A percentile compares a stretch with the other conserved stretches of the same genome.
Conservation (phyloP, 2,113 vertebrate species). For the Clarias macrocephalus region DNA sequence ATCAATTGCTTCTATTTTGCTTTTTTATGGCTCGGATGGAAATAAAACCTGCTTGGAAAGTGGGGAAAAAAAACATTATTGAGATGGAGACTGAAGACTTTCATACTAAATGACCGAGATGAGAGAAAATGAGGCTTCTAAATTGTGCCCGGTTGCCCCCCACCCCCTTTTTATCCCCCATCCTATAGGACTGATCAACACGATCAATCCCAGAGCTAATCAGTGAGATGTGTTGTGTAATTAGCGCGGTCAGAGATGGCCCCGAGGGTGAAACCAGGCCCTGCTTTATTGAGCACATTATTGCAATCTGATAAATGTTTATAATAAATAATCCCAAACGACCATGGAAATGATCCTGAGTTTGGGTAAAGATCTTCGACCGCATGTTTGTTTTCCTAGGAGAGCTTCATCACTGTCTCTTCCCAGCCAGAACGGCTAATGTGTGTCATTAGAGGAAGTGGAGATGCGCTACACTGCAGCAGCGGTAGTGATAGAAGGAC, state of each 20-base stretch:
- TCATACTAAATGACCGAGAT: constrained; percentile 7
- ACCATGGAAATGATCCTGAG: not conserved
- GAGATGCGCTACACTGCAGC: not conserved
- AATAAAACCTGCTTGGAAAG: not conserved
- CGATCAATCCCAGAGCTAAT: constrained; percentile 45
- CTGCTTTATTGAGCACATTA: constrained; percentile 33
- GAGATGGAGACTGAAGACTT: not conserved
- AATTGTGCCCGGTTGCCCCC: constrained; percentile 24
- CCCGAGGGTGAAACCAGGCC: constrained; percentile 8
- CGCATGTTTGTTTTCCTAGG: not conserved
- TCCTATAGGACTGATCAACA: constrained; percentile 36
- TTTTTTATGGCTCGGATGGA: not conserved
- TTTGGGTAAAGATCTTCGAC: not conserved
- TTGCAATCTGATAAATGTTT: constrained; percentile 14
- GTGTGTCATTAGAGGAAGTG: not conserved
- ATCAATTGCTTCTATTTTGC: constrained; percentile 27
- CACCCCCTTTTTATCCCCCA: not conserved
- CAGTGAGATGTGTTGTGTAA: constrained; percentile 37
- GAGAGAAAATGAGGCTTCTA: not conserved
- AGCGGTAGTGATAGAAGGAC: not conserved
- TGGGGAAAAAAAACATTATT: not conserved
- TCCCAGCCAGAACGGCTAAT: not conserved
- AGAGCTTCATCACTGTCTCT: not conserved
- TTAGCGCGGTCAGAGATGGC: constrained; percentile 8
- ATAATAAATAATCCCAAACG: constrained; percentile 24